Evolutionary conservation across 2,888 invertebrate genomes (phyloP), one percentile per base, ranked within the genome.

Genomic region (Stenodema calcarata): DNA sequence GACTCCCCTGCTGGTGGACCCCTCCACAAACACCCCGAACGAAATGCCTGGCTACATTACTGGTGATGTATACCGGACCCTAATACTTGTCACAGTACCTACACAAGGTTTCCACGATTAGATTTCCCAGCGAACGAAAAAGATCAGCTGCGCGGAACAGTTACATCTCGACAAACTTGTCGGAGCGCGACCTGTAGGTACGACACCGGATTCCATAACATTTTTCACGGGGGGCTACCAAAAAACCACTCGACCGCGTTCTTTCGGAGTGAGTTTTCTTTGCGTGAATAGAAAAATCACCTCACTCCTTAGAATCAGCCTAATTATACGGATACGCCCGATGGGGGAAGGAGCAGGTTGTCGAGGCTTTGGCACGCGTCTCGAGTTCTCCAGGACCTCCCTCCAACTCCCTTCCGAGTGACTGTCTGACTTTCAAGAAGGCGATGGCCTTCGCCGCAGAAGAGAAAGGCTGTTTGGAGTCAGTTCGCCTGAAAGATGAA

Each of bases 381-480:
- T 62, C 4, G 50, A n/a, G 62, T 62, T 62, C 62, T 62, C n/a
- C 62, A 62, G 62, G 62, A 62, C 62, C 62, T 62, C 62, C 62
- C 62, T 62, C 62, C 62, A 62, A 23, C 62, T 1, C 23, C 62
- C 62, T 23, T 18, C 9, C 9, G 18, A 18, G n/a, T 9, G 18
- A n/a, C 18, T n/a, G n/a, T 27, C 18, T 18, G 62, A 62, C 62
- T 62, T 80, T 54, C 80, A 54, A 80, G 80, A 80, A 80, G 80
- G 30, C 80, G 80, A 80, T 54, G 80, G 80, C 80, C 80, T 80
- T 80, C 80, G 80, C 54, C 28, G 28, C 11, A n/a, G 41, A 73
- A 35, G 73, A 73, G 73, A 73, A 73, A 73, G 73, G 73, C 73
- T 6, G 62, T 4, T 12, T 7, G 62, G 35, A 62, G 23, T 73